phyloP scores from a whole-genome alignment of 2,888 invertebrate species.

The Calameuta pallipes region DNA sequence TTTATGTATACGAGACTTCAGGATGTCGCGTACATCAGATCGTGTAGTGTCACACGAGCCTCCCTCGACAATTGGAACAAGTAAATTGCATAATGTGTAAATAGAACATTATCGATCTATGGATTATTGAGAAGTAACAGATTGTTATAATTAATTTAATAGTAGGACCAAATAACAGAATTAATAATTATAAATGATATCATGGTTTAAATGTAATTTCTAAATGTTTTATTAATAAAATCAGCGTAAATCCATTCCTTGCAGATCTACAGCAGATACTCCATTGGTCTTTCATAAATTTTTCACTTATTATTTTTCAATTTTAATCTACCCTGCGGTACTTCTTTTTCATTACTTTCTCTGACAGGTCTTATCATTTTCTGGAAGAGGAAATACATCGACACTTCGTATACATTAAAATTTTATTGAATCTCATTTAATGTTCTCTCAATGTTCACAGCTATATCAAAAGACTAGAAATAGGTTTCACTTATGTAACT shows the following conservation, averaged over 20 bases:
- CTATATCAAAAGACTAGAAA: slow-evolving; percentile 41
- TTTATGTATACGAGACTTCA: slow-evolving; percentile 10
- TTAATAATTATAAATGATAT: slow-evolving; percentile 47
- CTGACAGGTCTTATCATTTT: background rate
- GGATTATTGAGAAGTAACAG: slow-evolving; percentile 23
- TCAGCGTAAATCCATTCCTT: slow-evolving; percentile 15
- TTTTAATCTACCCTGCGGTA: background rate
- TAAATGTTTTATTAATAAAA: slow-evolving; percentile 64
- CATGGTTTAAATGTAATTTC: slow-evolving; percentile 59
- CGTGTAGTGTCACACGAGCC: slow-evolving; percentile 28
- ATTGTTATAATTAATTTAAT: slow-evolving; percentile 56
- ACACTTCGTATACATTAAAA: slow-evolving; percentile 42
- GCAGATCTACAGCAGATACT: background rate
- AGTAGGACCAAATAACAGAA: slow-evolving; percentile 49
- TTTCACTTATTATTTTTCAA: background rate
- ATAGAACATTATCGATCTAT: slow-evolving; percentile 12
- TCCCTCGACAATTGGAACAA: slow-evolving; percentile 29
- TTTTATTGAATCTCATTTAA: slow-evolving; percentile 41
- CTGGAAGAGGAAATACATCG: background rate
- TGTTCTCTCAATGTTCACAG: slow-evolving; percentile 34
- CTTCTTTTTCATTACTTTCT: background rate
- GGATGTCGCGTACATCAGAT: slow-evolving; percentile 17
- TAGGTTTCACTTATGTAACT: slow-evolving; percentile 9
- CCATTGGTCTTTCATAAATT: background rate
- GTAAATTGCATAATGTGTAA: slow-evolving; percentile 34